These are phyloP conservation scores for Pollenia angustigena DNA, from an alignment of 2,888 invertebrate species.

Conservation along the genomic window DNA sequence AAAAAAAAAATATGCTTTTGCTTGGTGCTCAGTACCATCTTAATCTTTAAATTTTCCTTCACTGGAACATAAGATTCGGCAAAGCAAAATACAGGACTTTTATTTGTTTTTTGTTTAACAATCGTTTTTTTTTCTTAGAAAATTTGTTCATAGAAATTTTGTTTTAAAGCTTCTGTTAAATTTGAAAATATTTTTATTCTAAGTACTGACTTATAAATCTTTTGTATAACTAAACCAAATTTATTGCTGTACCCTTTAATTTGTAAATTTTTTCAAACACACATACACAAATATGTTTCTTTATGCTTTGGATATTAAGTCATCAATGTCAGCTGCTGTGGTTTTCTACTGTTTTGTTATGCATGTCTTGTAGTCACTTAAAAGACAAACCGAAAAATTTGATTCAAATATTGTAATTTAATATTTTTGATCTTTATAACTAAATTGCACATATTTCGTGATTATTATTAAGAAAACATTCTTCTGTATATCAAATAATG, in stretches of 20 bases:
- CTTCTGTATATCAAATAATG: conserved; percentile 17
- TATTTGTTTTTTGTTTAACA: too few relatives aligned
- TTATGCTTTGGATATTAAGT: conserved; percentile 62
- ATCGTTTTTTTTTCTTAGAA: too few relatives aligned
- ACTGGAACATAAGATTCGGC: too few relatives aligned
- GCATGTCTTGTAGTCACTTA: conserved; percentile 65
- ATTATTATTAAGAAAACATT: conserved; percentile 48
- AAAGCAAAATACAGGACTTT: too few relatives aligned
- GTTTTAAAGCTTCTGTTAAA: too few relatives aligned
- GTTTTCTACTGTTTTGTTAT: conserved; percentile 66
- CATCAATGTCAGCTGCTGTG: conserved; percentile 73
- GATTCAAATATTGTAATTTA: conserved; percentile 61
- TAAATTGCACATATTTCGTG: conserved; percentile 54
- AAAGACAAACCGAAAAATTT: conserved; percentile 17
- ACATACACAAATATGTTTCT: neutral
- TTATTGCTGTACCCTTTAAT: neutral
- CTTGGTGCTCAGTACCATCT: too few relatives aligned
- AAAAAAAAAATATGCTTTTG: too few relatives aligned
- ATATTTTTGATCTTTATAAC: conserved; percentile 61
- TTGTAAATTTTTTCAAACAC: conserved; percentile 21
- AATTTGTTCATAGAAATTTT: too few relatives aligned
- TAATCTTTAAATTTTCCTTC: too few relatives aligned
- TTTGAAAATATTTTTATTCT: too few relatives aligned
- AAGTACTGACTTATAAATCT: too few relatives aligned
- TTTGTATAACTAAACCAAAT: too few relatives aligned